A percentile compares a stretch with the other conserved stretches of the same genome.
Conservation (phyloP, 2,113 vertebrate species). For the Podarcis raffonei region DNA sequence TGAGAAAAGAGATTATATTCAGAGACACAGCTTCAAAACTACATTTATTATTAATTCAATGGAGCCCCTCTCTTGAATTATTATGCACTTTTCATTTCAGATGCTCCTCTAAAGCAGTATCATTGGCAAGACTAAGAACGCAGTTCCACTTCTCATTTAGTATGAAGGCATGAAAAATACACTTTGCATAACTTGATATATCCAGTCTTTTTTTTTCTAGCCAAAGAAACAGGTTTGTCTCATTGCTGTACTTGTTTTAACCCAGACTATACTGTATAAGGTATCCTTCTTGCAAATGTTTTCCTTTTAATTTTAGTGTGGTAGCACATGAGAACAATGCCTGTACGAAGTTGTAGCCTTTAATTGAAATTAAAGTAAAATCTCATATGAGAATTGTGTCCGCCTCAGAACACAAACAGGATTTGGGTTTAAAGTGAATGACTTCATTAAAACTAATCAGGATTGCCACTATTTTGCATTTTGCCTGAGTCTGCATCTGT, state of each 20-base stretch:
- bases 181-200: background rate
- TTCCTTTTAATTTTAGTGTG: background rate
- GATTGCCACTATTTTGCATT: background rate
- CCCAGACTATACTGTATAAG: background rate
- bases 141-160: background rate
- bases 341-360: background rate
- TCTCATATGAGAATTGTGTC: background rate
- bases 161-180: slow-evolving; percentile 5
- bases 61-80: slow-evolving; percentile 43
- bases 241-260: background rate
- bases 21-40: slow-evolving; percentile 26
- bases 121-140: background rate
- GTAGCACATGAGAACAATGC: background rate
- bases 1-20: slow-evolving; percentile 43
- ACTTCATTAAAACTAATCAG: background rate
- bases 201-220: background rate
- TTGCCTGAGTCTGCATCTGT: rapidly evolving
- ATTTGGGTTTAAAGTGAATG: background rate
- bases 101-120: slow-evolving; percentile 23
- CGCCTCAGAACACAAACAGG: background rate
- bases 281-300: background rate
- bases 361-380: background rate
- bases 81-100: slow-evolving; percentile 32
- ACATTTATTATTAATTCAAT: slow-evolving; percentile 39
- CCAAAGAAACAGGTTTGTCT: background rate